Conservation (phyloP, 2,113 vertebrate genomes). For the Stictonetta naevosa region DNA sequence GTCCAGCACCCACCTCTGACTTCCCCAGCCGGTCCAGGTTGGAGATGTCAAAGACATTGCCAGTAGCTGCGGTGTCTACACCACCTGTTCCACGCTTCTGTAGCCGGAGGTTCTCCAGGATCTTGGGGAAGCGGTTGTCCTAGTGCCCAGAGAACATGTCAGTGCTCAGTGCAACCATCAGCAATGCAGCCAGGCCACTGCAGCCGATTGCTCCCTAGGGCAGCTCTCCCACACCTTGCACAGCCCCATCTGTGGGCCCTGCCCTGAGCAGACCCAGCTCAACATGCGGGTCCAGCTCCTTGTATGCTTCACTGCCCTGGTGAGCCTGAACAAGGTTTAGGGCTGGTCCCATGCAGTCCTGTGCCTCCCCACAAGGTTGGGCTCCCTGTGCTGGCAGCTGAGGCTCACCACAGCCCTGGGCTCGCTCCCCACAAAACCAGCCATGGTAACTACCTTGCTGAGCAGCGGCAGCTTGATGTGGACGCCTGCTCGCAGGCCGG, state of each 20-base stretch:
- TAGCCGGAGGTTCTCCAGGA: constrained; percentile 92
- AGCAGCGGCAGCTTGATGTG: constrained; percentile 85
- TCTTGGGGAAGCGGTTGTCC: constrained; percentile 91
- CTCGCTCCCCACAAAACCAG: background rate
- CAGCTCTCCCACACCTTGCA: background rate
- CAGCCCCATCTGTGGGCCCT: background rate
- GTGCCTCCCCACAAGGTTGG: accelerated
- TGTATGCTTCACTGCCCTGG: accelerated
- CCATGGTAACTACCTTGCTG: constrained; percentile 78
- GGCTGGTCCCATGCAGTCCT: background rate
- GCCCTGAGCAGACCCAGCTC: background rate
- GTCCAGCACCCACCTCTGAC: constrained; percentile 82
- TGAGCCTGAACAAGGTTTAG: background rate
- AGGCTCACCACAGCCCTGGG: background rate
- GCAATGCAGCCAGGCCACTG: background rate
- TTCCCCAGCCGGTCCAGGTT: constrained; percentile 96
- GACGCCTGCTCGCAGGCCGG: constrained; percentile 84
- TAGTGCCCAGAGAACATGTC: constrained; percentile 50
- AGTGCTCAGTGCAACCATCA: background rate
- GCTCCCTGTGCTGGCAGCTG: accelerated
- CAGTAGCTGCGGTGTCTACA: constrained; percentile 92
- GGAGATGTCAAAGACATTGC: constrained; percentile 91
- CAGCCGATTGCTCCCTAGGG: accelerated
- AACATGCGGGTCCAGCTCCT: background rate
- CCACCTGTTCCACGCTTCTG: constrained; percentile 96